Base-by-base conservation (phyloP, 2,113 vertebrate genomes). In the Podiceps cristatus region DNA sequence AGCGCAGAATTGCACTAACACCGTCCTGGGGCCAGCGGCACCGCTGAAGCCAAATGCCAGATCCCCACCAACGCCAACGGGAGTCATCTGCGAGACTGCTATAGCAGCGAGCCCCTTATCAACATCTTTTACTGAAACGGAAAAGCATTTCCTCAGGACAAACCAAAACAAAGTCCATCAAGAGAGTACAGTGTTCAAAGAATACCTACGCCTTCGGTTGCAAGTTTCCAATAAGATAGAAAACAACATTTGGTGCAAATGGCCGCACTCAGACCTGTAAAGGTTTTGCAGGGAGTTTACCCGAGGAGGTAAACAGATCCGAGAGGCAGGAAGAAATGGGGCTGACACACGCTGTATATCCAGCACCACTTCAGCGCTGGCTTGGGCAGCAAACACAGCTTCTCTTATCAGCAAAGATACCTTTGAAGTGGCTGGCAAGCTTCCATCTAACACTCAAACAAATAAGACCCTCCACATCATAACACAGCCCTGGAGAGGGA, bases 351-450 rank as follows among this genome's bases (percentile, higher is more conserved):
- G 24, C 4, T 2, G 78, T 15, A 44, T 79, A 17, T 71, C 90
- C 95, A 93, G 91, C 95, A 77, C 69, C 73, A 58, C 67, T 75
- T 47, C 85, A 24, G 60, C 29, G 94, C 81, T 80, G 81, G 91
- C 92, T 94, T 73, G 95, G 95, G 97, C 96, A 96, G 87, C 78
- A 69, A 88, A 94, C 63, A 31, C 81, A 76, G 95, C 18, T 40
- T n/a, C 90, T 88, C 86, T 97, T 97, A 98, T 96, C 97, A 94
- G 96, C 60, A 92, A 5, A 66, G 94, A 88, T 53, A 84, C 73
- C 93, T 98, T 60, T 97, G 96, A 96, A 98, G 96, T 45, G 83
- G 77, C 86, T 97, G 97, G 97, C 88, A 63, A 71, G 58, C 52
- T 88, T 94, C 97, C 97, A 95, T 18, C 60, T 47, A n/a, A 60